phyloP scores from a whole-genome alignment of 2,797 vertebrate genomes.

The Periophthalmus magnuspinnatus region DNA sequence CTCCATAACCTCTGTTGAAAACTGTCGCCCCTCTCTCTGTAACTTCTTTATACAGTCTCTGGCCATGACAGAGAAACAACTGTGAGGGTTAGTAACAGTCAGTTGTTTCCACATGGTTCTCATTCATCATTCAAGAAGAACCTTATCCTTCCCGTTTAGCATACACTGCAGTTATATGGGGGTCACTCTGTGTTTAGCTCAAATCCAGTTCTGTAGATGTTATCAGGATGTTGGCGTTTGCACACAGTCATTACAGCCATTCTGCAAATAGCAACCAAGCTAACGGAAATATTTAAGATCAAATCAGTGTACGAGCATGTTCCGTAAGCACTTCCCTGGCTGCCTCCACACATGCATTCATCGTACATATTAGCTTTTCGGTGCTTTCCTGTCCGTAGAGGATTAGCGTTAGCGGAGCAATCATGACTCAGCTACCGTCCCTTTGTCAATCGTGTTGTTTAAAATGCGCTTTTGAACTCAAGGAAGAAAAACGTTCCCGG shows the following conservation, averaged over 20 bases:
- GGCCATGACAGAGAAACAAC: too few species aligned
- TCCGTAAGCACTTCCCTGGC: slow-evolving; percentile 68
- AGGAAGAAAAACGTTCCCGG: slow-evolving; percentile 21
- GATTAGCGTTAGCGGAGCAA: slow-evolving; percentile 49
- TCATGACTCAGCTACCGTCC: slow-evolving; percentile 36
- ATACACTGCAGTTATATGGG: slow-evolving; percentile 27
- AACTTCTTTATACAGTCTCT: too few species aligned
- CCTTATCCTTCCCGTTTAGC: slow-evolving; percentile 14
- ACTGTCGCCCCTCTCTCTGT: too few species aligned
- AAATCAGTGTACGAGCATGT: slow-evolving; percentile 65
- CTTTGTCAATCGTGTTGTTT: slow-evolving; percentile 13
- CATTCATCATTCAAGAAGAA: not conserved
- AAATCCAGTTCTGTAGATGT: slow-evolving; percentile 60
- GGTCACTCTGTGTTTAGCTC: slow-evolving; percentile 38
- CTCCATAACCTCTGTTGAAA: too few species aligned
- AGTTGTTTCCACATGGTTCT: not conserved
- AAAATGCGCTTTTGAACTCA: slow-evolving; percentile 20
- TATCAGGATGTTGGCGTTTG: slow-evolving; percentile 68
- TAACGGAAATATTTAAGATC: slow-evolving; percentile 70
- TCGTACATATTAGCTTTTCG: slow-evolving; percentile 30
- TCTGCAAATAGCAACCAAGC: slow-evolving; percentile 75
- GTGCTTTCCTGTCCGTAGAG: slow-evolving; percentile 37
- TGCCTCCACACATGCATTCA: slow-evolving; percentile 16
- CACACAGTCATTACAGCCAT: slow-evolving; percentile 66
- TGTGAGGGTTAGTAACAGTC: too few species aligned